Base-by-base conservation (phyloP, 2,888 invertebrate species). In the Labia minor region DNA sequence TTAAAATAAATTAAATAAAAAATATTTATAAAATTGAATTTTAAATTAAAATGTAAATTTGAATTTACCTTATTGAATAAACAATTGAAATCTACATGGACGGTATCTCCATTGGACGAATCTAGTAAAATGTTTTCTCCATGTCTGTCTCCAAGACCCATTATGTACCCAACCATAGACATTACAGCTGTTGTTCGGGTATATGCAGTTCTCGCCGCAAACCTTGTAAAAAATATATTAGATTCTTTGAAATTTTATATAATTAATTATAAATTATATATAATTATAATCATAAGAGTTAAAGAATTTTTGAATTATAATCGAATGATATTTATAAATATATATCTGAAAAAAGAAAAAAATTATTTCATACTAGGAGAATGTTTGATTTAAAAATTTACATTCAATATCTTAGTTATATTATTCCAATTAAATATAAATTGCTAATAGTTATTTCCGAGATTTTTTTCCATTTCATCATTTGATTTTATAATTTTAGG, bases 31-130 rank as follows among this genome's bases (percentile, higher is more conserved):
- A n/a, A n/a, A n/a, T n/a, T n/a, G 65, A 20, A 19, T 20, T 18
- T 14, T 20, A 21, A 18, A 65, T 21, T 37, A 37, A 19, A 37
- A 63, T 16, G 14, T 63, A 65, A 68, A 21, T 64, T 37, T 21
- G 26, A 19, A 49, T 63, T 77, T 79, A 77, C 93, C 88, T 82
- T 90, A 78, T 99, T 97, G 78, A 99, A 99, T 16, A 99, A 81
- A 75, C 96, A 95, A 78, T 96, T 98, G 78, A 97, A 98, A 78
- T 99, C 99, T 0, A 99, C 98, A 77, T 99, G 99, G 0, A 99
- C 90, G 0, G 89, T 86, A 76, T 98, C 95, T 0, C 99, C 99
- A 73, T 88, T 91, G 0, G 86, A 90, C 0, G 92, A 87, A 79
- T 99, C 97, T 72, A 98, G 85, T 6, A 95, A 83, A 74, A 99